Base-by-base conservation (phyloP, 2,113 vertebrate species). In the Notothenia rossii region DNA sequence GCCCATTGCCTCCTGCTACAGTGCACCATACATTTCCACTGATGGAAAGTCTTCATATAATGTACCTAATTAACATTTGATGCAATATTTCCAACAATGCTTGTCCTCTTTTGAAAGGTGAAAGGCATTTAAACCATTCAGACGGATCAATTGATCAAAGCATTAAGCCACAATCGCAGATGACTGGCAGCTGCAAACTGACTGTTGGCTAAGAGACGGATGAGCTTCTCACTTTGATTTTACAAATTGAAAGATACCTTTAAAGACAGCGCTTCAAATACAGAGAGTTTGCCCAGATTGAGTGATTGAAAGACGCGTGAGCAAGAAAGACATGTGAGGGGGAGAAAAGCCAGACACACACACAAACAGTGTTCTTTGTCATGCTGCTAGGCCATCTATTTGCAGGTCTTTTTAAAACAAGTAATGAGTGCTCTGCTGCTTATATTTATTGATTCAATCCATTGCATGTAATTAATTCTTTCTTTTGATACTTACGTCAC, bases 141-240 rank as follows among this genome's bases (percentile, higher is more conserved):
- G 89, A 84, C 50, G 46, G 66, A 89, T 82, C 79, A 74, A 88
- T 86, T 87, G 90, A 92, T 91, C 79, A 84, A 58, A 61, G 85
- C 73, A 56, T 40, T 40, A 76, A 87, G 82, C 78, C 53, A 67
- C 83, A 81, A 76, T 91, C 81, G 75, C 43, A 79, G 74, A 85
- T 90, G 88, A 92, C 86, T 88, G 87, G 71, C 92, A 89, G 91
- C 88, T 83, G 63, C 79, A 88, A 76, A 93, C 77, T 51, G 91
- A 86, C 88, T 79, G 76, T 68, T 63, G 82, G 79, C 86, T 60
- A 12, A 81, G 86, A 89, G 69, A 81, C 74, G 14, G 76, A 78
- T 85, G 81, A 80, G 76, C 59, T 79, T 89, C 83, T 84, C 79
- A 69, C 91, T 93, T 92, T 93, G 88, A 92, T 92, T 93, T 88